Percentiles rank a stretch among this genome's conserved stretches.
phyloP scores from a whole-genome alignment of 2,797 vertebrate species.

The Epinephelus coioides region DNA sequence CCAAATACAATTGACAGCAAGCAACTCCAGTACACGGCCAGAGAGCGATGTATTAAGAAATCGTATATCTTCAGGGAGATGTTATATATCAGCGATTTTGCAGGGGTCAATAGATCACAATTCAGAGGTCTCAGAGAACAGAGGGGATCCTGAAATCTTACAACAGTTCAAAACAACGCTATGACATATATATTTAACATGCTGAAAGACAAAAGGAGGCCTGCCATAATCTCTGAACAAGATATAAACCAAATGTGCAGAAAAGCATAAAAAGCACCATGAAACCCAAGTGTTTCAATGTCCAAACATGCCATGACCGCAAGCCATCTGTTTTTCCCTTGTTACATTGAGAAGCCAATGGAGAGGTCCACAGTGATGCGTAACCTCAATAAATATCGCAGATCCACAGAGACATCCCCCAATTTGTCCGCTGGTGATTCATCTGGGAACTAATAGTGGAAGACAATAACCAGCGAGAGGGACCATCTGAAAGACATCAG shows the following conservation, averaged over 20 bases:
- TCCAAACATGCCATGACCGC: slow-evolving; percentile 82
- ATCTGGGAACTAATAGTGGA: slow-evolving; percentile 85
- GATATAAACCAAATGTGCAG: slow-evolving; percentile 80
- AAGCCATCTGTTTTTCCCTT: slow-evolving; percentile 84
- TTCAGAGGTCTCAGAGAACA: slow-evolving; percentile 38
- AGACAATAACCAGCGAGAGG: slow-evolving; percentile 80
- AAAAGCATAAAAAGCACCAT: slow-evolving; percentile 82
- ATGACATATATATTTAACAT: slow-evolving; percentile 69
- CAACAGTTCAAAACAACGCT: slow-evolving; percentile 60
- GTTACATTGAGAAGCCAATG: slow-evolving; percentile 73
- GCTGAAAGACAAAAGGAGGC: slow-evolving; percentile 57
- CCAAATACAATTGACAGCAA: slow-evolving; percentile 49
- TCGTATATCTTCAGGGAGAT: slow-evolving; percentile 36
- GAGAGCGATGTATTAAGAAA: slow-evolving; percentile 21
- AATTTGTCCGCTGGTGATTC: slow-evolving; percentile 84
- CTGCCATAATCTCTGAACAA: slow-evolving; percentile 71
- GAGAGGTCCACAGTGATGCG: slow-evolving; percentile 80
- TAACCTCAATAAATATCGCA: slow-evolving; percentile 86
- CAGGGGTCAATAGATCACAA: slow-evolving; percentile 52
- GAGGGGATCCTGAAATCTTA: slow-evolving; percentile 41
- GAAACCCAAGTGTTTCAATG: slow-evolving; percentile 85
- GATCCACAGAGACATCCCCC: slow-evolving; percentile 73
- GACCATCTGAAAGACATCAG: slow-evolving; percentile 86
- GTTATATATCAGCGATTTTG: slow-evolving; percentile 50
- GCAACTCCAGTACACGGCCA: slow-evolving; percentile 22